A percentile compares a stretch with the other conserved stretches of the same genome.
phyloP scores from a whole-genome alignment of 2,888 invertebrate genomes.

The Synanthedon tipuliformis region DNA sequence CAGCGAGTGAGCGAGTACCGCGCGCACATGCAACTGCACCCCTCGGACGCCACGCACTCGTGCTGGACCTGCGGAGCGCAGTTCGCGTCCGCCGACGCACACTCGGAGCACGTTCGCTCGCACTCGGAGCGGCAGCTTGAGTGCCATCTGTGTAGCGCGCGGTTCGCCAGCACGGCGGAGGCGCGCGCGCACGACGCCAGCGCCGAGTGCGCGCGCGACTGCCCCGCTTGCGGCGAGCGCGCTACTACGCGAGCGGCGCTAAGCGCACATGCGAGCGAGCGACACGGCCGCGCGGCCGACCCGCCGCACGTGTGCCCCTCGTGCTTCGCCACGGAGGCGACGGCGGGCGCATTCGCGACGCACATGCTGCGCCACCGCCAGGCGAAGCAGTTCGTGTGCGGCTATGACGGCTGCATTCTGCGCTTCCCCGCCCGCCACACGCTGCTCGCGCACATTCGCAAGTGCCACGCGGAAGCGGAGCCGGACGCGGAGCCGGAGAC shows the following conservation, averaged over 20 bases:
- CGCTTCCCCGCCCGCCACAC: slow-evolving; percentile 31
- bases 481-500: slow-evolving; percentile 3
- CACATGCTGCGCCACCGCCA: slow-evolving; percentile 42
- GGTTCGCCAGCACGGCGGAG: slow-evolving; percentile 12
- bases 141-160: slow-evolving; percentile 31
- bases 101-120: slow-evolving; percentile 18
- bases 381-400: slow-evolving; percentile 50
- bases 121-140: slow-evolving; percentile 22
- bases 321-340: slow-evolving; percentile 24
- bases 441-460: slow-evolving; percentile 54
- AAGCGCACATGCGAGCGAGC: slow-evolving; percentile 7
- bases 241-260: slow-evolving; percentile 10
- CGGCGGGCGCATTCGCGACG: slow-evolving; percentile 27
- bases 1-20: slow-evolving; percentile 39
- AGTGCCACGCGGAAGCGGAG: slow-evolving; percentile 29
- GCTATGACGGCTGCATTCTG: slow-evolving; percentile 53
- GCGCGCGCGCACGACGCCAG: slow-evolving; percentile 23
- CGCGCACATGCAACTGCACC: slow-evolving; percentile 29
- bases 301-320: slow-evolving; percentile 28
- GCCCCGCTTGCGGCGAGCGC: slow-evolving; percentile 10
- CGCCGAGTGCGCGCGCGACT: slow-evolving; percentile 7
- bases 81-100: slow-evolving; percentile 25
- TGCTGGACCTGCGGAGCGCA: slow-evolving; percentile 61
- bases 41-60: slow-evolving; percentile 34
- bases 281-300: slow-evolving; percentile 10